Evolutionary conservation across 2,797 vertebrate genomes (phyloP), one percentile per base, ranked within the genome.

Genomic region (Phoxinus dragarum): DNA sequence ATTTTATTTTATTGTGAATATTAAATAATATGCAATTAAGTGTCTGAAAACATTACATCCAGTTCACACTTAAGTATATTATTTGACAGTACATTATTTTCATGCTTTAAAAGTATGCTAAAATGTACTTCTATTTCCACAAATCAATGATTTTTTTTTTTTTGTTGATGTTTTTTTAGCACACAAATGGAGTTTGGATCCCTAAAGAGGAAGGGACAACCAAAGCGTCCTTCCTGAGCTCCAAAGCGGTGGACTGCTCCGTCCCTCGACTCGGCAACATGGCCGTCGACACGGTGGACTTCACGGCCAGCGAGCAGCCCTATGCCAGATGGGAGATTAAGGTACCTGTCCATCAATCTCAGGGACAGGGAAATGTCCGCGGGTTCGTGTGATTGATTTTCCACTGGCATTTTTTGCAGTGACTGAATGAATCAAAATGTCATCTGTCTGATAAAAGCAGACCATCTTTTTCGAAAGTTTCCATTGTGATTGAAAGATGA

Each of bases 261-360:
- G 90, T 96, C 19, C 96, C 96, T 0, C 88, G 92, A 6, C 88
- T 94, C 85, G 94, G 93, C 90, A 93, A 85, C 85, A 87, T 92
- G 3, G 91, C 92, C 9, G 82, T 88, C 44, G 94, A 92, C 49
- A 87, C 91, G 12, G 89, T 94, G 49, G 94, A 93, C 89, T 94
- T 96, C 81, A 93, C 93, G 90, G 94, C 94, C 1, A 90, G 94
- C 2, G 94, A 95, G 1, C 93, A 96, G 90, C 95, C 95, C 0
- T 94, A 96, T 0, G 94, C 94, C 71, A 94, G 95, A 91, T 97
- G 96, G 96, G 96, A 97, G 93, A 94, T 97, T 36, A 96, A 96
- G 94, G 96, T 95, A 94, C 64, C 23, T 27, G 72, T 59, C 52
- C 4, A 68, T 69, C 19, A 73, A 76, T 81, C 71, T 47, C 31